Percentiles rank a stretch among this genome's conserved stretches.
Evolutionary conservation across 2,888 invertebrate genomes (phyloP).

Genomic region (Zootermopsis nevadensis): DNA sequence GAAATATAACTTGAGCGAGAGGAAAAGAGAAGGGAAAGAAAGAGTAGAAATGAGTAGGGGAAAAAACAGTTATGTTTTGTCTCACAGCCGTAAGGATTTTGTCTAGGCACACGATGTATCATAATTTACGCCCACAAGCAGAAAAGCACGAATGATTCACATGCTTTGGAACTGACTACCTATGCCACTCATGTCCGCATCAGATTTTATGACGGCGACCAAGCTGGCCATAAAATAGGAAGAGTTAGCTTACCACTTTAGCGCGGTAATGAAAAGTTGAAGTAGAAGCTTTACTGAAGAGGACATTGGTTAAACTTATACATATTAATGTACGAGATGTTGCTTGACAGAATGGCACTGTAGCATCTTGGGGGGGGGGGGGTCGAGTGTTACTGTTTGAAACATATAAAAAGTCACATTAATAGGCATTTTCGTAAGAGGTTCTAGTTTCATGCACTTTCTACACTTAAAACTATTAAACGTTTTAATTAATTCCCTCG

Average conservation of each 20-base stretch:
- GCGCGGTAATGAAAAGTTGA: conserved; percentile 26
- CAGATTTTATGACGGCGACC: not conserved
- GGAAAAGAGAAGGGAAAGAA: not conserved
- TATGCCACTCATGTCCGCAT: not conserved
- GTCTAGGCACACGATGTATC: no score
- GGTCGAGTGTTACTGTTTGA: no score
- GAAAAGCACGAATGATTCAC: no score
- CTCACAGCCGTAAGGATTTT: no score
- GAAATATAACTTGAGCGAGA: not conserved
- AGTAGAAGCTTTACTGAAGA: conserved; percentile 10
- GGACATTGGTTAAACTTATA: conserved; percentile 20
- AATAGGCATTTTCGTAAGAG: no score
- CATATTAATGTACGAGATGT: conserved; percentile 11
- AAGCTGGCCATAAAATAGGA: conserved; percentile 14
- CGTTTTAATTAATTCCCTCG: no score
- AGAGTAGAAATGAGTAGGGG: not conserved
- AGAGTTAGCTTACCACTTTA: conserved; percentile 11
- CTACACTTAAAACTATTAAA: no score
- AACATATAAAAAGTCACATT: no score
- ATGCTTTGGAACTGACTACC: not conserved
- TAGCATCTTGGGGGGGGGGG: no score
- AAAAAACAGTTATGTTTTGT: not conserved
- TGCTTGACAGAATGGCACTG: no score
- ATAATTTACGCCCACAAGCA: no score
- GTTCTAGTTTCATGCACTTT: no score